Base-by-base conservation (phyloP, 2,113 vertebrate species). In the Rissa tridactyla region DNA sequence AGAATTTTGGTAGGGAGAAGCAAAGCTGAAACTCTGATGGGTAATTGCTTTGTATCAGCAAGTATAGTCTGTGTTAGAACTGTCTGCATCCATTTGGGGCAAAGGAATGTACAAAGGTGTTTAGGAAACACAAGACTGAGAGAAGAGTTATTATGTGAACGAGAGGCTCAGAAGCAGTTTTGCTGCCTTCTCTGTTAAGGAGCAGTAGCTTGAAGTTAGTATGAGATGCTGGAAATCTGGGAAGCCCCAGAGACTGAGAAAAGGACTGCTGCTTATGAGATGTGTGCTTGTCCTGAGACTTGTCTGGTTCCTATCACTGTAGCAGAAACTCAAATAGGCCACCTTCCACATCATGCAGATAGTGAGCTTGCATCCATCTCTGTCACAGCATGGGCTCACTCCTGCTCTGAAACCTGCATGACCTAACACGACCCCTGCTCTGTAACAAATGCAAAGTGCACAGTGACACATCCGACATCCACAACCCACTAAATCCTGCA, bases 401-500 rank as follows among this genome's bases (percentile, higher is more conserved):
- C 26, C 4, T 58, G 60, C 80, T 46, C 73, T 3, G 38, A 51
- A 11, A 55, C 40, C 38, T 38, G 14, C 29, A 13, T 70, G 82
- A 62, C 82, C 64, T 42, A 36, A 25, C 23, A 17, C 0, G 7
- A 71, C 69, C 65, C 75, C 61, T 79, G 64, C 49, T 83, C 68
- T 81, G 44, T 82, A 47, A 9, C 40, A 64, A 70, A 82, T 54
- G 30, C 44, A 52, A 1, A 10, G 47, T 36, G 60, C 27, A 46
- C 36, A 51, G 76, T 49, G 73, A 40, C 61, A 61, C 44, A 83
- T 68, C 52, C 87, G 88, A 91, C 86, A 94, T 76, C 73, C 38
- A 54, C n/a, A 66, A 40, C 54, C 78, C 25, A 7, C 96, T 82
- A 89, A 96, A 91, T 69, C 83, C 92, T 94, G 86, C 34, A 69